A percentile compares a stretch with the other conserved stretches of the same genome.
phyloP scores from a whole-genome alignment of 2,888 invertebrate genomes.

The Zygaena filipendulae region DNA sequence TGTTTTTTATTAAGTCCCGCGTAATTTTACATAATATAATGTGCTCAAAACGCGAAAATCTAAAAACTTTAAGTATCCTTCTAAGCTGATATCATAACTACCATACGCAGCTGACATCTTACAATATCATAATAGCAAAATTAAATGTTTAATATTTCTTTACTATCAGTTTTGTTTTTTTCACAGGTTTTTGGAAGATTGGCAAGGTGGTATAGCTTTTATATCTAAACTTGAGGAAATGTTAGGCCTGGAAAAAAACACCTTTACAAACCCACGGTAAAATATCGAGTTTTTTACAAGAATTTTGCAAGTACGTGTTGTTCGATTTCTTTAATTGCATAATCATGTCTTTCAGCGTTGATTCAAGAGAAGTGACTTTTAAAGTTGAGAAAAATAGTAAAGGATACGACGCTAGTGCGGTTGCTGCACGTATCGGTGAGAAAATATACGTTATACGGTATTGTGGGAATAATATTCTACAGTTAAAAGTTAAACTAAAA shows the following conservation, averaged over 20 bases:
- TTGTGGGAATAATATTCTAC: too few species aligned
- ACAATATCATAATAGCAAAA: too few species aligned
- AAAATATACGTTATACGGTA: too few species aligned
- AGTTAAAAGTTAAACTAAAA: too few species aligned
- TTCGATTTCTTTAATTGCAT: background rate
- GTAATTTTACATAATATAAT: too few species aligned
- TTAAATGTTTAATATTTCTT: too few species aligned
- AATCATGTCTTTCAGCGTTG: slow-evolving; percentile 67
- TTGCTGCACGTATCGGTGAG: slow-evolving; percentile 75
- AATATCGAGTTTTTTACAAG: slow-evolving; percentile 11
- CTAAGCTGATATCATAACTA: too few species aligned
- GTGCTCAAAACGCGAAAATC: too few species aligned
- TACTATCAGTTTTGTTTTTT: too few species aligned
- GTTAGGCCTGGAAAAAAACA: slow-evolving; percentile 72
- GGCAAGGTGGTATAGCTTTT: slow-evolving; percentile 80
- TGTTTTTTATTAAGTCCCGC: too few species aligned
- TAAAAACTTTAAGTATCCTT: too few species aligned
- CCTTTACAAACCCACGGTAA: slow-evolving; percentile 74
- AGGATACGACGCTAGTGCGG: slow-evolving; percentile 73
- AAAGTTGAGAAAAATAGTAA: slow-evolving; percentile 75
- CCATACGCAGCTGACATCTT: too few species aligned
- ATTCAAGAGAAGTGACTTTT: slow-evolving; percentile 81
- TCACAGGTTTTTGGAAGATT: slow-evolving; percentile 55
- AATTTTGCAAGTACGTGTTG: slow-evolving; percentile 1
- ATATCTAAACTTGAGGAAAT: slow-evolving; percentile 76